Conservation (phyloP, 1,140 invertebrate species). For the Ditylenchus dipsaci region DNA sequence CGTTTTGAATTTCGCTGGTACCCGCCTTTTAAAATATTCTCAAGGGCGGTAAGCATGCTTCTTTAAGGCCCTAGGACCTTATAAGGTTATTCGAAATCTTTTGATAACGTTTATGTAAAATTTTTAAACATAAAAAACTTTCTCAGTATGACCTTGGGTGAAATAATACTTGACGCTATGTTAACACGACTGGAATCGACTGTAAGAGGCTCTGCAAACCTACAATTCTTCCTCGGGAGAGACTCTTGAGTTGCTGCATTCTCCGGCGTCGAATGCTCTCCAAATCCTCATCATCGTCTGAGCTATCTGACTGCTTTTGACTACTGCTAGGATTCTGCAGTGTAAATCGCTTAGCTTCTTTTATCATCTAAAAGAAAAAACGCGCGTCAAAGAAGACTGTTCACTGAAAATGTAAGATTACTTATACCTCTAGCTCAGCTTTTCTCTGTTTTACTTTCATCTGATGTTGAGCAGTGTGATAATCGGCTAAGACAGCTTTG, state of each 20-base stretch:
- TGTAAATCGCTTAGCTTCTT: conserved; percentile 40
- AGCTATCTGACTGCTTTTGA: conserved; percentile 13
- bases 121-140: no score
- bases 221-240: conserved; percentile 13
- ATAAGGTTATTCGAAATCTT: no score
- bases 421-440: conserved; percentile 15
- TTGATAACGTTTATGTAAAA: no score
- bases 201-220: no score
- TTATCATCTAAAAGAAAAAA: conserved; percentile 32
- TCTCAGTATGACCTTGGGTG: no score
- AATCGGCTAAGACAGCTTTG: conserved; percentile 44
- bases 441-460: conserved; percentile 1
- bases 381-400: not conserved
- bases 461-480: conserved; percentile 13
- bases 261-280: conserved; percentile 28
- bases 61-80: no score
- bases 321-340: conserved; percentile 13
- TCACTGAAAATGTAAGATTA: not conserved
- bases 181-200: no score
- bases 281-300: conserved; percentile 39
- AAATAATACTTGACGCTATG: no score
- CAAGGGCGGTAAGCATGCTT: no score
- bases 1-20: no score
- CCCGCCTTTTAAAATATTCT: no score
- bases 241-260: conserved; percentile 28